Conservation (phyloP, 92 coral and sea anemone genomes). For the Umimayanthus chanpuru region DNA sequence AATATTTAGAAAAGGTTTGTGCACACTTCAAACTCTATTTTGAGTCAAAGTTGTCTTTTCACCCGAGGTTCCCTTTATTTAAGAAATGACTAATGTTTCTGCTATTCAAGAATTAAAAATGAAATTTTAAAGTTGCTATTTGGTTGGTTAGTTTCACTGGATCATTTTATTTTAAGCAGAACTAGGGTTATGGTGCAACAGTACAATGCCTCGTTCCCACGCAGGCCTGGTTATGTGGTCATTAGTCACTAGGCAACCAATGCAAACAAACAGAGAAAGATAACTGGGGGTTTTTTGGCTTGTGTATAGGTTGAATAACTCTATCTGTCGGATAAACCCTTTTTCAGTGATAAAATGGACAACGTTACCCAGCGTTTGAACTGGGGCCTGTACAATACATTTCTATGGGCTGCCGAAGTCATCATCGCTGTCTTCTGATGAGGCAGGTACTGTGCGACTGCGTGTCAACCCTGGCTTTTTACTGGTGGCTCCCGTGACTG, state of each 20-base stretch:
- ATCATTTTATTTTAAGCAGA: neutral
- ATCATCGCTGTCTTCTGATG: slow-evolving; percentile 38
- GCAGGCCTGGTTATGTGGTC: neutral
- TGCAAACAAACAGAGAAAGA: too few species aligned
- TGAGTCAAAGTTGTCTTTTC: too few species aligned
- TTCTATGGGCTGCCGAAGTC: slow-evolving; percentile 25
- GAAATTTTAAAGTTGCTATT: neutral
- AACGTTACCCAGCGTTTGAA: neutral
- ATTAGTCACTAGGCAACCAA: too few species aligned
- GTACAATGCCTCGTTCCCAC: too few species aligned
- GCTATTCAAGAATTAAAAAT: neutral
- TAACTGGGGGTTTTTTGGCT: too few species aligned
- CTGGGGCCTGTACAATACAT: neutral
- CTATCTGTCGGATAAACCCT: neutral
- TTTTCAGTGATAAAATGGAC: too few species aligned
- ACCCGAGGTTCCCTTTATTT: too few species aligned
- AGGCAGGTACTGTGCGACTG: slow-evolving; percentile 15
- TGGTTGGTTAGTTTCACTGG: neutral
- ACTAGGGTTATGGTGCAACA: neutral
- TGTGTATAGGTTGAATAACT: neutral
- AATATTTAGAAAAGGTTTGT: too few species aligned
- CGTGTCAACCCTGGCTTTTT: neutral
- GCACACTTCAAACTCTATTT: too few species aligned
- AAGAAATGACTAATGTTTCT: neutral
- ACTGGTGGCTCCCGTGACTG: slow-evolving; percentile 7